These are phyloP conservation scores for Clostera curtula DNA, from an alignment of 2,888 invertebrate species.

Conservation along the genomic window DNA sequence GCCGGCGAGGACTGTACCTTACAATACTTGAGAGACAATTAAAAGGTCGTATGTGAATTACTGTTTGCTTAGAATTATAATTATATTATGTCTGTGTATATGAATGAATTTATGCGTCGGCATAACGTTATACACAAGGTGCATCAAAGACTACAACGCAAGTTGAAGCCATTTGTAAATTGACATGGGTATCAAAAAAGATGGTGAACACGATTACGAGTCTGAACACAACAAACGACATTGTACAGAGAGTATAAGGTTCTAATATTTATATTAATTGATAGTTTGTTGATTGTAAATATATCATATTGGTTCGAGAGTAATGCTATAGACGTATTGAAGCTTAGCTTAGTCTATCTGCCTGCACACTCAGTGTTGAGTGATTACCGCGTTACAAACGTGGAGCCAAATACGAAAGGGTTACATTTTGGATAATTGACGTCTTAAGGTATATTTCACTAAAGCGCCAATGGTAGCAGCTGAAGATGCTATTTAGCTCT, in stretches of 20 bases:
- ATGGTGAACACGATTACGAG: slow-evolving; percentile 40
- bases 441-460: too few relatives aligned
- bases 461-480: too few relatives aligned
- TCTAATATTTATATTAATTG: slow-evolving; percentile 55
- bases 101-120: too few relatives aligned
- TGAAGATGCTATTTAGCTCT: too few relatives aligned
- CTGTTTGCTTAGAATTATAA: too few relatives aligned
- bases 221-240: slow-evolving; percentile 31
- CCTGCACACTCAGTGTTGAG: slow-evolving; percentile 13
- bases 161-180: slow-evolving; percentile 6
- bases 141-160: not conserved
- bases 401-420: too few relatives aligned
- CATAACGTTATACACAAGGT: not conserved
- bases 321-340: slow-evolving; percentile 33
- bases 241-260: slow-evolving; percentile 66
- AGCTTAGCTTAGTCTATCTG: slow-evolving; percentile 27
- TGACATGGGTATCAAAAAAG: slow-evolving; percentile 11
- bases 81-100: too few relatives aligned
- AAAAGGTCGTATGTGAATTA: too few relatives aligned
- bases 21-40: too few relatives aligned
- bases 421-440: too few relatives aligned
- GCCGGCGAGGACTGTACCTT: too few relatives aligned
- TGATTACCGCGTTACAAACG: too few relatives aligned
- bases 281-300: slow-evolving; percentile 46
- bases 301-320: slow-evolving; percentile 43